Evolutionary conservation across 1,140 invertebrate genomes (phyloP), one percentile per base, ranked within the genome.

Genomic region (Subanguina moxae): DNA sequence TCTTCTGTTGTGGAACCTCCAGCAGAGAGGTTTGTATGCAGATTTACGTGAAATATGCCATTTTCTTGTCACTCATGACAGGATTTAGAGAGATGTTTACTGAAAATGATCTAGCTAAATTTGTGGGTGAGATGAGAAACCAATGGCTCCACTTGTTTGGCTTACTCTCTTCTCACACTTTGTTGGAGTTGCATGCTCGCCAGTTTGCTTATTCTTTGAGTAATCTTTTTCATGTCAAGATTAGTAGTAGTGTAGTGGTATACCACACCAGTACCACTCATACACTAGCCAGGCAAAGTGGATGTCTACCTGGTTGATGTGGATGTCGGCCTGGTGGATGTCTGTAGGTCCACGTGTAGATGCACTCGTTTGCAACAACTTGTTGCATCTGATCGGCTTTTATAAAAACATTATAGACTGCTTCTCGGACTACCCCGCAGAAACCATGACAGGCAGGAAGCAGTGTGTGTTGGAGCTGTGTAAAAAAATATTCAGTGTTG

Each of bases 401-500:
- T 38, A 11, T 38, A 38, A 38, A 38, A 38, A 38, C 11, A 5
- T 38, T 38, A 11, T 11, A 38, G 32, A 3, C 32, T 38, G 32
- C 32, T 38, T 38, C 32, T 38, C 32, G 3, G 32, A 38, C 11
- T 38, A 38, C 32, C 32, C 32, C 32, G 32, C 32, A 38, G 32
- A 38, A 38, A 38, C 32, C 3, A 5, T 38, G 32, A 38, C 32
- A 3, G 48, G 23, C 48, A 19, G 48, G 8, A 52, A 52, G 48
- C 19, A 61, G 28, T 61, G 58, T 13, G 52, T 70, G n/a, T 38
- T 59, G 0, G 59, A 70, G n/a, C 13, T 70, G 0, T 69, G 68
- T 48, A 65, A 70, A 67, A 70, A 70, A 32, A 70, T 70, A n/a
- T 61, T 70, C 30, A 58, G 66, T 38, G 43, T 25, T 61, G 45